phyloP scores from a whole-genome alignment of 2,797 vertebrate species.

The Nothura maculosa region DNA sequence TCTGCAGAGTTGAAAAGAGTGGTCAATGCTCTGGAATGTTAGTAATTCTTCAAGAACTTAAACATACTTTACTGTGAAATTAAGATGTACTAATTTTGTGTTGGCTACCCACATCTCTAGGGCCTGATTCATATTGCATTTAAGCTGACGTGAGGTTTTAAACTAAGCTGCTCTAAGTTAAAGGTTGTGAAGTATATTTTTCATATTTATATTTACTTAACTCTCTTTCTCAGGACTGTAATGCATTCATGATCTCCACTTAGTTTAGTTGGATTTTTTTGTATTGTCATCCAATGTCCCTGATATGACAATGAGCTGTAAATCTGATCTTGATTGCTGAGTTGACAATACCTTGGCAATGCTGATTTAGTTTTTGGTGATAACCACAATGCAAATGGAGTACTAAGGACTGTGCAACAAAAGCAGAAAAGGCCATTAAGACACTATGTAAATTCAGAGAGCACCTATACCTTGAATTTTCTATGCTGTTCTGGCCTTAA shows the following conservation, averaged over 20 bases:
- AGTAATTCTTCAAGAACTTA: background rate
- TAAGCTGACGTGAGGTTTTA: background rate
- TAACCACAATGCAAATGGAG: background rate
- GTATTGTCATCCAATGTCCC: background rate
- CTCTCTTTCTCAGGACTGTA: background rate
- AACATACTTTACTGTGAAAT: background rate
- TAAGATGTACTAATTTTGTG: background rate
- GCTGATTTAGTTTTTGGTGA: background rate
- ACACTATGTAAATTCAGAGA: too few species aligned
- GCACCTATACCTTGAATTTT: too few species aligned
- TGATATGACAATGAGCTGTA: background rate
- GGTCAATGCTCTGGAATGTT: background rate
- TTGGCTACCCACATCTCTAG: background rate
- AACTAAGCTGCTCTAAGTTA: background rate
- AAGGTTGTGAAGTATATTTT: background rate
- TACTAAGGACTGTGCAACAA: background rate
- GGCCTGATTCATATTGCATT: background rate
- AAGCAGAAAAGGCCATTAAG: background rate
- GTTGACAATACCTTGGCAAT: background rate
- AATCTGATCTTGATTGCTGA: background rate
- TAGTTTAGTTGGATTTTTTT: background rate
- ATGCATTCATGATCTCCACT: background rate
- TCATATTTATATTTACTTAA: background rate
- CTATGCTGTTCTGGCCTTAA: too few species aligned
- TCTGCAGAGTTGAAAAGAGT: conserved; percentile 1